Conservation (phyloP, 1,140 invertebrate species). For the Drosophila willistoni region DNA sequence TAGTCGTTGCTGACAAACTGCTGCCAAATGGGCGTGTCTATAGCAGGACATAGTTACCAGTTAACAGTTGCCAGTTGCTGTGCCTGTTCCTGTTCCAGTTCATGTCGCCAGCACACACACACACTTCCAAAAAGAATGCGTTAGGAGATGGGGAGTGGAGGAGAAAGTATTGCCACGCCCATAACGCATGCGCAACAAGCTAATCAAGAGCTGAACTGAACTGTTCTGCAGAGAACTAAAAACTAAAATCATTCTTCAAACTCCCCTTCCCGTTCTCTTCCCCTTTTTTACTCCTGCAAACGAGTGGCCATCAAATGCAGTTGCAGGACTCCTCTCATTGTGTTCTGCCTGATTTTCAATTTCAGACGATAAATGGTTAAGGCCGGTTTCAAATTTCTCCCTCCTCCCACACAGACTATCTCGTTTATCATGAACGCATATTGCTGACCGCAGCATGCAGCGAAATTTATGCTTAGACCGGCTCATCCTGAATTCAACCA, state of each 20-base stretch:
- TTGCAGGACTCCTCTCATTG: constrained; percentile 31
- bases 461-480: constrained; percentile 57
- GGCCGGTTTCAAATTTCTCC: constrained; percentile 5
- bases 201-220: constrained; percentile 34
- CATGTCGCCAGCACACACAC: constrained; percentile 21
- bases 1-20: constrained; percentile 27
- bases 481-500: constrained; percentile 1
- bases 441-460: constrained; percentile 64
- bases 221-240: background rate
- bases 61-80: constrained; percentile 17
- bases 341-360: constrained; percentile 63
- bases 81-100: constrained; percentile 23
- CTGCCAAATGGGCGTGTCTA: constrained; percentile 43
- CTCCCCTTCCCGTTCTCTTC: background rate
- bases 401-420: constrained; percentile 12
- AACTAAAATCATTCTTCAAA: background rate
- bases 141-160: background rate
- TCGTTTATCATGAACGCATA: constrained; percentile 65
- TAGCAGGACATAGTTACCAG: constrained; percentile 29
- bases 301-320: constrained; percentile 60
- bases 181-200: constrained; percentile 69
- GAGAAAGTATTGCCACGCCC: constrained; percentile 43
- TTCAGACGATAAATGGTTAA: constrained; percentile 56
- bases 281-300: background rate
- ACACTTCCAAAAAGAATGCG: background rate